phyloP scores from a whole-genome alignment of 2,888 invertebrate genomes.

The Drosophila tripunctata region DNA sequence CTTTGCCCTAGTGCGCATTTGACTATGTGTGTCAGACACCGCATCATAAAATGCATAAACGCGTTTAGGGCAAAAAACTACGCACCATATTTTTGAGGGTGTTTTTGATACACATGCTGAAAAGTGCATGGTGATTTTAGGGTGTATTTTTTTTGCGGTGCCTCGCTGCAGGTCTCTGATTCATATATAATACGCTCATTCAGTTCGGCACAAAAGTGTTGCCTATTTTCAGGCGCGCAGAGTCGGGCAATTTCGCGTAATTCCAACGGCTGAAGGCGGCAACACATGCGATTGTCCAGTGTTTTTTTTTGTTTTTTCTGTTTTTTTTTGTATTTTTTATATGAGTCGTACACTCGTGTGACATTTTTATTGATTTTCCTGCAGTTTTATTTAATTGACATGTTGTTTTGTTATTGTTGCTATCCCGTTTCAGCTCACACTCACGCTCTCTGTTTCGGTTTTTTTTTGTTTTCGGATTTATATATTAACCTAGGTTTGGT shows the following conservation, averaged over 20 bases:
- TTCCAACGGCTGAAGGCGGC: conserved; percentile 37
- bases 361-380: conserved; percentile 73
- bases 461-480: conserved; percentile 48
- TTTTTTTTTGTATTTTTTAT: not conserved
- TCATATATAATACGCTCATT: too few relatives aligned
- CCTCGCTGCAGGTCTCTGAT: too few relatives aligned
- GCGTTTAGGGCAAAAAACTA: too few relatives aligned
- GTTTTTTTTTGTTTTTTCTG: not conserved
- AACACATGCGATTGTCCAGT: conserved; percentile 23
- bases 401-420: conserved; percentile 79
- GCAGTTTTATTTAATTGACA: conserved; percentile 79
- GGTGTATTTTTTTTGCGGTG: too few relatives aligned
- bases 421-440: conserved; percentile 48
- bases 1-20: too few relatives aligned
- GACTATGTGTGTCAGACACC: too few relatives aligned
- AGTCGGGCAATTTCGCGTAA: conserved; percentile 44
- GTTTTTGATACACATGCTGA: too few relatives aligned
- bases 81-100: too few relatives aligned
- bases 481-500: conserved; percentile 29
- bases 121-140: too few relatives aligned
- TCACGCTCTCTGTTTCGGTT: not conserved
- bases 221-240: conserved; percentile 6
- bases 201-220: conserved; percentile 37
- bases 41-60: too few relatives aligned
- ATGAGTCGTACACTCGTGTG: conserved; percentile 20